Percentiles rank a stretch among this genome's conserved stretches.
These are phyloP conservation scores for Amiota mariae DNA, from an alignment of 2,888 invertebrate species.

Conservation along the genomic window DNA sequence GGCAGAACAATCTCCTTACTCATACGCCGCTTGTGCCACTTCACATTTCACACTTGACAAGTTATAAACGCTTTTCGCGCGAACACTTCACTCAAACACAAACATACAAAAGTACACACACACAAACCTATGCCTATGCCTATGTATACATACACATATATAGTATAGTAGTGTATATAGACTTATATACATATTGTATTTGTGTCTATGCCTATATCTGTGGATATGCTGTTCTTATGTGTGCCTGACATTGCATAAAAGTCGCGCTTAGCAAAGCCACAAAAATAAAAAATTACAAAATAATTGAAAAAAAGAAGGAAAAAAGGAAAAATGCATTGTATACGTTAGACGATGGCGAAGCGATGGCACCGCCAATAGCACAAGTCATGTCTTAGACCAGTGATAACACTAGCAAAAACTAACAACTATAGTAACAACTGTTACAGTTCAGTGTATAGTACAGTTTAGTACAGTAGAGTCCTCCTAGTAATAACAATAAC, in stretches of 20 bases:
- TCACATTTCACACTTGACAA: constrained; percentile 23
- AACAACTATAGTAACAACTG: no score
- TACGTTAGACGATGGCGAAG: neutral
- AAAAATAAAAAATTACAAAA: no score
- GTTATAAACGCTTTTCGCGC: constrained; percentile 18
- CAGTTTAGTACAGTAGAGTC: no score
- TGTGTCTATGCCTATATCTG: neutral
- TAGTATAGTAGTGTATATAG: no score
- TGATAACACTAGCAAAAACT: neutral
- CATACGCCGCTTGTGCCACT: constrained; percentile 14
- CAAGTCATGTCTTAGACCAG: neutral
- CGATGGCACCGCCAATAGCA: no score
- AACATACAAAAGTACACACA: constrained; percentile 15
- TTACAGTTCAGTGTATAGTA: no score
- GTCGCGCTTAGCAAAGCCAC: neutral
- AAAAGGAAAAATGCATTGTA: constrained; percentile 11
- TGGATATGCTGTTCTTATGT: neutral
- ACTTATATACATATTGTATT: no score
- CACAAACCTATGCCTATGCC: neutral
- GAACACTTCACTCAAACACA: neutral
- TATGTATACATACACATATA: no score
- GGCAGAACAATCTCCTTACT: constrained; percentile 15
- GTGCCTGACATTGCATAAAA: neutral
- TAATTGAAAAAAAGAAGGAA: no score
- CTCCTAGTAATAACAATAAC: no score